phyloP scores from a whole-genome alignment of 37 sponge, comb jelly and placozoan genomes.

The Theonella swinhoei region DNA sequence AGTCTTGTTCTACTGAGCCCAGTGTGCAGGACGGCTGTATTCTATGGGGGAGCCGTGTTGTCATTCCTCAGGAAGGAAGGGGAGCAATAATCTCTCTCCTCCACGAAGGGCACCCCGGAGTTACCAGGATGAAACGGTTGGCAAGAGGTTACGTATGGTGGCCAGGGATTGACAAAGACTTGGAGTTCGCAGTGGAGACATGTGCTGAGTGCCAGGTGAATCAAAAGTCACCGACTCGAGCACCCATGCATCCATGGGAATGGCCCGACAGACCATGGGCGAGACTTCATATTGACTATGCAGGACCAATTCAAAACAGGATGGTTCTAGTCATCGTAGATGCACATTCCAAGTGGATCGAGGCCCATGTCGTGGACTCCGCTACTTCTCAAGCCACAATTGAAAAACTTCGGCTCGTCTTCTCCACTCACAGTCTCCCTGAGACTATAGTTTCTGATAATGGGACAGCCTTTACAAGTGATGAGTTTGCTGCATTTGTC shows the following conservation, averaged over 20 bases:
- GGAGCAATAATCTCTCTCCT: not conserved
- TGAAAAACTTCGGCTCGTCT: not conserved
- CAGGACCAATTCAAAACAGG: not conserved
- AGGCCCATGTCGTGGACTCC: not conserved
- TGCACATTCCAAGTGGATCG: conserved; percentile 27
- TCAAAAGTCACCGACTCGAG: not conserved
- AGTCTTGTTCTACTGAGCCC: not conserved
- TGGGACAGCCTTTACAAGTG: conserved; percentile 14
- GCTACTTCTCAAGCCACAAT: conserved; percentile 8
- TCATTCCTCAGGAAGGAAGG: conserved; percentile 13
- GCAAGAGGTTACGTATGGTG: conserved; percentile 23
- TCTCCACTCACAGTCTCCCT: not conserved
- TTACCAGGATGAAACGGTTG: conserved; percentile 14
- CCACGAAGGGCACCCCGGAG: conserved; percentile 2
- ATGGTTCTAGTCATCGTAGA: conserved; percentile 27
- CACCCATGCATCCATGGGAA: conserved; percentile 25
- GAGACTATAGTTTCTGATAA: conserved; percentile 5
- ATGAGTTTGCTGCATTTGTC: conserved; percentile 1
- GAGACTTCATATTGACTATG: conserved; percentile 4
- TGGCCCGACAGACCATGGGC: conserved; percentile 22
- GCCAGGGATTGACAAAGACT: conserved; percentile 20
- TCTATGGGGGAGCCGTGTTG: conserved; percentile 10
- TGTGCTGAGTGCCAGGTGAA: conserved; percentile 13
- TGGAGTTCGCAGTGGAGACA: not conserved
- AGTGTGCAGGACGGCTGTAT: conserved; percentile 23